A percentile compares a stretch with the other conserved stretches of the same genome.
Conservation (phyloP, 1,140 invertebrate species). For the Tribolium castaneum region DNA sequence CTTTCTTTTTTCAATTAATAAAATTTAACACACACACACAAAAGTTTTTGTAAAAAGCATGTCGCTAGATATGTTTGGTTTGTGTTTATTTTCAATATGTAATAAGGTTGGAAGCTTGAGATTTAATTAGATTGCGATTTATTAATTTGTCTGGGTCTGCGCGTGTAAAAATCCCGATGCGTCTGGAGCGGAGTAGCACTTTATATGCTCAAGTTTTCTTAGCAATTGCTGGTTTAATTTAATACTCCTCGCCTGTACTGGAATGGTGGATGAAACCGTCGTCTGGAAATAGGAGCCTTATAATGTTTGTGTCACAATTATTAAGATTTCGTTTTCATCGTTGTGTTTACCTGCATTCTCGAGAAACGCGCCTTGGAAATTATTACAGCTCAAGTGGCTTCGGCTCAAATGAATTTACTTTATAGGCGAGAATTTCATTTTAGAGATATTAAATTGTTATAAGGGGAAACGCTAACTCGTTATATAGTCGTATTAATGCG, state of each 20-base stretch:
- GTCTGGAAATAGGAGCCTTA: conserved; percentile 38
- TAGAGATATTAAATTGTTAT: conserved; percentile 57
- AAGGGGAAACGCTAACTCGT: conserved; percentile 47
- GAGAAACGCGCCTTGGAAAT: conserved; percentile 35
- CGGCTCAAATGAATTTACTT: conserved; percentile 55
- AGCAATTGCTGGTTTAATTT: conserved; percentile 56
- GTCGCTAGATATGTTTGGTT: too few species aligned
- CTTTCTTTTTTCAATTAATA: too few species aligned
- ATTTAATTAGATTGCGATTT: conserved; percentile 48
- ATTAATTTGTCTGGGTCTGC: conserved; percentile 45
- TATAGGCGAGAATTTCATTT: conserved; percentile 48
- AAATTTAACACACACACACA: too few species aligned
- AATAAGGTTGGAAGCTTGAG: neutral
- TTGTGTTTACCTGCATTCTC: conserved; percentile 57
- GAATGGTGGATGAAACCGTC: conserved; percentile 36
- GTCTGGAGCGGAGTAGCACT: conserved; percentile 46
- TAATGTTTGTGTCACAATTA: conserved; percentile 59
- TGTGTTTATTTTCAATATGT: too few species aligned
- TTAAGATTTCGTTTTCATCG: conserved; percentile 61
- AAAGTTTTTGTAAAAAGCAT: too few species aligned
- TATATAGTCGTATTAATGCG: conserved; percentile 41
- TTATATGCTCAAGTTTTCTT: conserved; percentile 49
- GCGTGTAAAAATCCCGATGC: neutral
- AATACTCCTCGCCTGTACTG: conserved; percentile 45
- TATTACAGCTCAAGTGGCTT: conserved; percentile 47